A percentile compares a stretch with the other conserved stretches of the same genome.
Conservation (phyloP, 2,888 invertebrate species). For the Trissolcus brochymenae region DNA sequence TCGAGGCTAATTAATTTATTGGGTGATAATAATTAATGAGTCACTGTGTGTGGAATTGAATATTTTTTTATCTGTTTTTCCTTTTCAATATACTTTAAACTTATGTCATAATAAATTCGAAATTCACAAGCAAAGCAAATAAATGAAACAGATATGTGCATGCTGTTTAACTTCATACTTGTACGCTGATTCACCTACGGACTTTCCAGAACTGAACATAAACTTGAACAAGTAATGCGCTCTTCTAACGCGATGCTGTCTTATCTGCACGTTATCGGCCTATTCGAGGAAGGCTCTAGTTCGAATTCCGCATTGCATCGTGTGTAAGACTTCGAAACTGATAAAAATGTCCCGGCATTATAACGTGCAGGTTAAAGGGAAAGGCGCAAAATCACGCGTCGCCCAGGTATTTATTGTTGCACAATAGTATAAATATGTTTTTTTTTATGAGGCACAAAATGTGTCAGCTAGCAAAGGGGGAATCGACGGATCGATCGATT, state of each 20-base stretch:
- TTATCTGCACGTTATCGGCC: slow-evolving; percentile 50
- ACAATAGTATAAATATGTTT: slow-evolving; percentile 21
- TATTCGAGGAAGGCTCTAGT: slow-evolving; percentile 45
- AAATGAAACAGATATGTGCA: too few relatives aligned
- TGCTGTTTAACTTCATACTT: too few relatives aligned
- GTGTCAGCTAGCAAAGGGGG: neutral
- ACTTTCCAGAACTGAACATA: too few relatives aligned
- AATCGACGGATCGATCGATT: slow-evolving; percentile 3
- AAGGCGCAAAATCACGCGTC: slow-evolving; percentile 38
- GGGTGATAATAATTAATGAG: too few relatives aligned
- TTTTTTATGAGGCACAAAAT: slow-evolving; percentile 27
- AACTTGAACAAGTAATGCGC: too few relatives aligned
- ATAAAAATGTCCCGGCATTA: slow-evolving; percentile 18
- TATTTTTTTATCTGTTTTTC: too few relatives aligned
- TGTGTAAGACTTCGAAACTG: slow-evolving; percentile 49
- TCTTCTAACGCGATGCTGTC: neutral
- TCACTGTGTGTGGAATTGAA: too few relatives aligned
- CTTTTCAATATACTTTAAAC: too few relatives aligned
- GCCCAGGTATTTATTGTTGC: slow-evolving; percentile 39
- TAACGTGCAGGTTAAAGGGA: slow-evolving; percentile 51
- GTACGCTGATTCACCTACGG: too few relatives aligned
- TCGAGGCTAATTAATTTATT: too few relatives aligned
- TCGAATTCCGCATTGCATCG: slow-evolving; percentile 52
- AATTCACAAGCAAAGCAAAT: too few relatives aligned
- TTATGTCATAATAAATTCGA: too few relatives aligned